Base-by-base conservation (phyloP, 2,113 vertebrate genomes). In the Coreoperca whiteheadi region DNA sequence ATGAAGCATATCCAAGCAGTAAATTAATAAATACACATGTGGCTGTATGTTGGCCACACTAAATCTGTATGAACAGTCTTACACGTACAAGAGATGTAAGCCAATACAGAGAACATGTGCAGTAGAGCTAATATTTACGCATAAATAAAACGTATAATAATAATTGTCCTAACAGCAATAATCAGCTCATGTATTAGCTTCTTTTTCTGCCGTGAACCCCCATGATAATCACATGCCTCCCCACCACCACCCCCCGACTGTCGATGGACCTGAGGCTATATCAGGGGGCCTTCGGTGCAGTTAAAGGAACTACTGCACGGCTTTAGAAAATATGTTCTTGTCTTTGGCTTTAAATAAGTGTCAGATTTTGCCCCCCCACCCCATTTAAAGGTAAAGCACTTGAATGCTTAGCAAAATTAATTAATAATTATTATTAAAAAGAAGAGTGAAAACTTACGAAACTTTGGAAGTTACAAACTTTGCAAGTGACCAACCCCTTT, bases 201-300 rank as follows among this genome's bases (percentile, higher is more conserved):
- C 8, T 25, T 64, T 34, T 18, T 6, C 18, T 56, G 51, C 12
- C n/a, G 1, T 61, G 11, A 28, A 54, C 21, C 56, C 30, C 20
- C 75, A 68, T 68, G 64, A 68, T 32, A 20, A 25, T 34, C 61
- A 64, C 43, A n/a, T 51, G 59, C 4, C 43, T 18, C n/a, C 25
- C 16, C 41, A 3, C 3, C 34, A 37, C 34, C 34, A 37, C 4
- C 11, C 37, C 34, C 43, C 37, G 28, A 75, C 57, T 25, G 12
- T 50, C 48, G 41, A 16, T 1, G 8, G 12, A 61, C 54, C 39
- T 46, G 71, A 41, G 15, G 53, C 56, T 61, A 28, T 10, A 1
- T 61, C 41, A 32, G 10, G 37, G 37, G 54, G 14, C 15, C 7
- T 34, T 15, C 2, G 20, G 34, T 12, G 53, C 39, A 11, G 16